Percentiles rank a stretch among this genome's conserved stretches.
Evolutionary conservation across 1,140 invertebrate genomes (phyloP).

Genomic region (Calephelis virginiensis): DNA sequence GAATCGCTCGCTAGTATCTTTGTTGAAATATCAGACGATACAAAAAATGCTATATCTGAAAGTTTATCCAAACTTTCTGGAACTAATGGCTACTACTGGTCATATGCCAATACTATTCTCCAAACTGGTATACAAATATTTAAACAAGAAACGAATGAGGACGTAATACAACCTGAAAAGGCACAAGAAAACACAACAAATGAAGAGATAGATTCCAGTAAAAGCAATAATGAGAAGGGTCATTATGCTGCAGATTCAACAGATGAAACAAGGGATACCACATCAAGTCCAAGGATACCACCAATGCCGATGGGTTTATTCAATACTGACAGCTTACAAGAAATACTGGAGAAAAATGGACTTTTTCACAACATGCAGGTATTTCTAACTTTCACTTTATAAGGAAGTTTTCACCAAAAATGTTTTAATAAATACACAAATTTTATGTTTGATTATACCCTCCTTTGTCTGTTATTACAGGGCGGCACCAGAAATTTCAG

Average conservation of each 20-base stretch:
- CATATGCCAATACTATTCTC: constrained; percentile 35
- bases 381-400: background rate
- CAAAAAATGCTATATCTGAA: constrained; percentile 16
- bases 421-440: too few species aligned
- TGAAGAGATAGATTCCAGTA: background rate
- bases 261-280: background rate
- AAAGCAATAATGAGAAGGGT: background rate
- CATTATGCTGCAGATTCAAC: background rate
- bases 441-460: too few species aligned
- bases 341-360: constrained; percentile 40
- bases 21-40: constrained; percentile 22
- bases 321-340: constrained; percentile 21
- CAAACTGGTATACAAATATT: constrained; percentile 20
- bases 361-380: constrained; percentile 52
- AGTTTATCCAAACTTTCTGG: constrained; percentile 22
- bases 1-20: constrained; percentile 33
- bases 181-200: background rate
- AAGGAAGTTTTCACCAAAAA: too few species aligned
- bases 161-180: background rate
- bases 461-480: too few species aligned
- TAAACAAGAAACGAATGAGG: background rate
- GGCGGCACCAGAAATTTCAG: too few species aligned
- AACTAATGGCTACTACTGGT: constrained; percentile 49
- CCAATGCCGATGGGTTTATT: constrained; percentile 2
- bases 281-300: background rate